Evolutionary conservation across 2,888 invertebrate species (phyloP), one percentile per base, ranked within the genome.

Genomic region (Candidula unifasciata): DNA sequence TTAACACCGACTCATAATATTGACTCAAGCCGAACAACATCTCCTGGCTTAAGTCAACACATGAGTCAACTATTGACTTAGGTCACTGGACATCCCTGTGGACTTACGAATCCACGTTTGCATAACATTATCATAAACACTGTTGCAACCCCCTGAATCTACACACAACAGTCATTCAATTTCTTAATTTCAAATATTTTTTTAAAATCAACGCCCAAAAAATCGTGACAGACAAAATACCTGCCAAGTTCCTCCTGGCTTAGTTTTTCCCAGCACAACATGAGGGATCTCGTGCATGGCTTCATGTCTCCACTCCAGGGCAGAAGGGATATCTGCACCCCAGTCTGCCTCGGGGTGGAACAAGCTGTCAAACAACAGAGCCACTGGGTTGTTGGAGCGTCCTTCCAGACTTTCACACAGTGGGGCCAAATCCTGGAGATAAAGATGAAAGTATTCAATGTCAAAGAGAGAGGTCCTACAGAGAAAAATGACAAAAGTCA

Each of bases 211-310:
- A 44, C 44, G 13, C 6, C 44, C 6, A 6, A 44, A 10, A 44
- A 6, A 44, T 44, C 13, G 8, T 44, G 24, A 71, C 6, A 21
- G 71, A n/a, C 13, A n/a, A 57, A 81, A 87, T 90, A 95, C 95
- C 94, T 97, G 96, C 98, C 98, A 98, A 66, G 97, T 96, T 76
- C 98, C 98, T 80, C 98, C 98, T 0, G 97, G 96, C 52, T 95
- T 96, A 6, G 88, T 87, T 87, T 92, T 92, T 0, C 98, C 98
- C 52, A 98, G 94, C 0, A 98, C 97, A 84, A 98, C 95, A 94
- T 98, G 98, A 60, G 97, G 96, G 54, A 97, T 95, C 95, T 95
- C 92, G 92, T 95, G 95, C 52, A 95, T 95, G 0, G 94, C 93
- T 85, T 96, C 95, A 88, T 95, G 95, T 85, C 95, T 95, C 96